Conservation (phyloP, 2,888 invertebrate species). For the Himalopsyche tibetana region DNA sequence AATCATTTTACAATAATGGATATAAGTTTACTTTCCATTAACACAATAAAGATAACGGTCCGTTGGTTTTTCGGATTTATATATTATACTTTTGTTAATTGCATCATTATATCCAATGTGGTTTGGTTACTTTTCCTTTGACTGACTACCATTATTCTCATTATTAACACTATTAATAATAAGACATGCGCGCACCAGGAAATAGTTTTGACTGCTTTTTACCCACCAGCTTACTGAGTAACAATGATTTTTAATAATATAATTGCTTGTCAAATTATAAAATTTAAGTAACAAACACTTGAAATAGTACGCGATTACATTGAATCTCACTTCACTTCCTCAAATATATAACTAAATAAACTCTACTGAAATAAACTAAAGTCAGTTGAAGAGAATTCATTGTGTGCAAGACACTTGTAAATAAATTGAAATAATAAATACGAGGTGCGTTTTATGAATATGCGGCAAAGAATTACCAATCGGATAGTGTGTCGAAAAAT, state of each 20-base stretch:
- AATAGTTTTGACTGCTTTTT: background rate
- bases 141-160: constrained; percentile 16
- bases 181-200: constrained; percentile 1
- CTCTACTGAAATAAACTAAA: no score
- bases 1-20: no score
- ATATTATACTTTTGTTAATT: constrained; percentile 8
- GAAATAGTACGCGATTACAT: background rate
- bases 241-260: constrained; percentile 4
- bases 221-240: background rate
- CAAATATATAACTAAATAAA: background rate
- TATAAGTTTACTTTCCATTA: background rate
- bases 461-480: no score
- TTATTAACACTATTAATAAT: constrained; percentile 26
- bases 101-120: constrained; percentile 5
- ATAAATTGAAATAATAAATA: no score
- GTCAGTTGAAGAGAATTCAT: no score
- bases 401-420: no score
- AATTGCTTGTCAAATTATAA: constrained; percentile 13
- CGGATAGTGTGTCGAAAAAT: no score
- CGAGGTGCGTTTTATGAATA: no score
- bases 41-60: background rate
- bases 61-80: background rate
- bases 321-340: background rate
- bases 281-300: background rate
- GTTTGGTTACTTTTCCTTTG: background rate